Conservation (phyloP, 2,797 vertebrate genomes). For the Bucorvus abyssinicus region DNA sequence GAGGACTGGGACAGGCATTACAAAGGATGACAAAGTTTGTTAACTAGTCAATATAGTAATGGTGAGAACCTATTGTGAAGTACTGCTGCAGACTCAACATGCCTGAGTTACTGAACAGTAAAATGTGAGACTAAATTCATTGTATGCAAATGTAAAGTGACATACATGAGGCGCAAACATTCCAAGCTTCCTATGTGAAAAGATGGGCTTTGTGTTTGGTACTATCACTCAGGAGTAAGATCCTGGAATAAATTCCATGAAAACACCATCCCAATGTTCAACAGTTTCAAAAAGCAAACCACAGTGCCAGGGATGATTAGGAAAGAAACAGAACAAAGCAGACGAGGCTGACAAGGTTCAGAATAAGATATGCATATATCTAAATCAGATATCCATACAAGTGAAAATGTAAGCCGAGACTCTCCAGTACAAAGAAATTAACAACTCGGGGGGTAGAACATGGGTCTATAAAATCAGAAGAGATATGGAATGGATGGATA, state of each 20-base stretch:
- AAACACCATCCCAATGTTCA: not conserved
- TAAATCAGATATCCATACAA: not conserved
- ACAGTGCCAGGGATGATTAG: not conserved
- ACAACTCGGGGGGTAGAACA: not conserved
- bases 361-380: not conserved
- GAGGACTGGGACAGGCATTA: not conserved
- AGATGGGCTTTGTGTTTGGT: not conserved
- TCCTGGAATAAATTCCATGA: not conserved
- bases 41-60: not conserved
- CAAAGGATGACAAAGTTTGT: not conserved
- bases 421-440: not conserved
- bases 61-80: not conserved
- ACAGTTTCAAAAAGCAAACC: not conserved
- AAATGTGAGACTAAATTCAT: not conserved
- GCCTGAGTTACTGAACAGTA: not conserved
- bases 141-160: not conserved
- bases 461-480: not conserved
- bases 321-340: not conserved
- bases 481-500: not conserved
- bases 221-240: not conserved
- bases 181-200: not conserved
- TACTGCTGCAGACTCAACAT: not conserved
- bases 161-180: rapidly evolving
- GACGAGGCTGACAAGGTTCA: not conserved
- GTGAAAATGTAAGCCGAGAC: not conserved